Conservation (phyloP, 2,113 vertebrate genomes). For the Pardalotus punctatus region DNA sequence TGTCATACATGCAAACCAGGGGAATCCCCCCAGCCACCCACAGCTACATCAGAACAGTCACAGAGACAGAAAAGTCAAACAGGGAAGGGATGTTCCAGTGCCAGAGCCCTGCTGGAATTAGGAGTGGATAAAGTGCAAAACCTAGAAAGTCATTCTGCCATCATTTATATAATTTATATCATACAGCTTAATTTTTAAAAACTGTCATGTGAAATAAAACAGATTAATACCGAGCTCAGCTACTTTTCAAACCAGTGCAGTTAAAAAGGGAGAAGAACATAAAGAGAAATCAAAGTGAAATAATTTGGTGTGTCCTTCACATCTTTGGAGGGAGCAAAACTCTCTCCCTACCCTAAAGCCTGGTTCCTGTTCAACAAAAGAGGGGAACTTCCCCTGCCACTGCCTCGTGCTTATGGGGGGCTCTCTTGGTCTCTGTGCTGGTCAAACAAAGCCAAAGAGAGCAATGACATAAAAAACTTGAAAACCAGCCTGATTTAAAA, state of each 20-base stretch:
- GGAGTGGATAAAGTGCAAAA: neutral
- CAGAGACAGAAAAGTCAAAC: neutral
- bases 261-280: neutral
- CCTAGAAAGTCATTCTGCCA: neutral
- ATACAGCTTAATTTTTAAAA: neutral
- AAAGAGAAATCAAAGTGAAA: neutral
- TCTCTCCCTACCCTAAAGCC: neutral
- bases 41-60: neutral
- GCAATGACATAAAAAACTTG: neutral
- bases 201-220: neutral
- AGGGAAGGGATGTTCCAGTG: neutral
- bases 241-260: neutral
- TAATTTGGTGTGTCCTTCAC: neutral
- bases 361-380: rapidly evolving
- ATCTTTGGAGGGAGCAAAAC: neutral
- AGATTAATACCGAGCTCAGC: neutral
- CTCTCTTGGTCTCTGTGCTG: rapidly evolving
- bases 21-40: neutral
- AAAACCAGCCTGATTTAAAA: neutral
- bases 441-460: neutral
- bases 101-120: neutral
- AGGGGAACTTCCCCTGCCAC: neutral
- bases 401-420: neutral
- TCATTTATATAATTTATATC: neutral
- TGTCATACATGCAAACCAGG: neutral